Evolutionary conservation across 2,888 invertebrate species (phyloP), one percentile per base, ranked within the genome.

Genomic region (Plebejus anna): DNA sequence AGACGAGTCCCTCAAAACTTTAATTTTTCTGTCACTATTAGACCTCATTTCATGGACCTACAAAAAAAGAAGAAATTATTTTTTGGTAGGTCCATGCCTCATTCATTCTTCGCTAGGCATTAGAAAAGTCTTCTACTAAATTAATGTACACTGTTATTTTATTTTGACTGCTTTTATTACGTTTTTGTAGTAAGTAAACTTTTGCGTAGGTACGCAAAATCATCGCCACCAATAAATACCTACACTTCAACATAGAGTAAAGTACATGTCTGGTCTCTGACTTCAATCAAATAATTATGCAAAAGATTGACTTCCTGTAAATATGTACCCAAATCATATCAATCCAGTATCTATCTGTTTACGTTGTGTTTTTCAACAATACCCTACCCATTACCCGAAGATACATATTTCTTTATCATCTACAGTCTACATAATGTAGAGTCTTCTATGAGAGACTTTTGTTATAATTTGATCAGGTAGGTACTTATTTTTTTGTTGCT

Each of bases 321-420:
- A 72, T 72, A 72, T 47, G 32, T 32, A 32, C 2, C 13, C 72
- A 51, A 51, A 42, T 72, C 28, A 28, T 51, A 72, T 72, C 51
- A 72, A 9, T 47, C 42, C 3, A n/a, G 38, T 70, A n/a, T 28
- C 22, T 72, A 28, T 28, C 47, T 72, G 13, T 72, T n/a, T 42
- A 42, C 42, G 16, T 9, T n/a, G 42, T 71, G 7, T 3, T 71
- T 9, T 13, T 51, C 32, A 51, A 47, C 5, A 47, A 47, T 47
- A 47, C 47, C 47, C 55, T 55, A 55, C 4, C 51, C 51, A 51
- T 13, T 51, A 13, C 51, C 51, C 13, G 13, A 51, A 11, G 47
- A 11, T 11, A 13, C 13, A 51, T 22, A 22, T 51, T 51, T 13
- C 7, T 51, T 55, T 55, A 55, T 55, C 11, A 47, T 47, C 2